Evolutionary conservation across 2,888 invertebrate genomes (phyloP).

Genomic region (Didymodactylos carnosus): DNA sequence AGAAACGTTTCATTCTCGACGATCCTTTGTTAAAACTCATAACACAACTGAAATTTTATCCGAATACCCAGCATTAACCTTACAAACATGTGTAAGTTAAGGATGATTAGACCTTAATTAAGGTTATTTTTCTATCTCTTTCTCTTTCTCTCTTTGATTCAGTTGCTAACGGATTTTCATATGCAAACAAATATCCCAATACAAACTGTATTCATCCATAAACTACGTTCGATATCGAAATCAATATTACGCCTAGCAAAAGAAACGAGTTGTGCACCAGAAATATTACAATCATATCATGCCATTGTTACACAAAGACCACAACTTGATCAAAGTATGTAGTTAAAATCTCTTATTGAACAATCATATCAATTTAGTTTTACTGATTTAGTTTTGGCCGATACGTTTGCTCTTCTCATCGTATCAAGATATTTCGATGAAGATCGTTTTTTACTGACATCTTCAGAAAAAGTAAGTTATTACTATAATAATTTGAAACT

Average conservation of each 20-base stretch:
- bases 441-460: not conserved
- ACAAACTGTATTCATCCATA: not conserved
- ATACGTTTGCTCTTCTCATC: not conserved
- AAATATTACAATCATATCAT: not conserved
- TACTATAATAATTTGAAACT: too few species aligned
- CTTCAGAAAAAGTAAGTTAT: not conserved
- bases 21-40: not conserved
- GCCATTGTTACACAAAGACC: not conserved
- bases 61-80: not conserved
- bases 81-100: not conserved
- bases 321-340: not conserved
- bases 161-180: not conserved
- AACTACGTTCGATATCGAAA: not conserved
- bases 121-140: not conserved
- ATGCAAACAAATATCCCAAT: not conserved
- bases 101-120: too few species aligned
- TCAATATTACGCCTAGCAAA: not conserved
- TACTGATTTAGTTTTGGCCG: not conserved
- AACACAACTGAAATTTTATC: not conserved
- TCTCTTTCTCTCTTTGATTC: not conserved
- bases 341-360: not conserved
- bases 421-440: not conserved
- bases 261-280: not conserved
- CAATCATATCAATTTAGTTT: not conserved
- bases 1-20: not conserved